phyloP scores from a whole-genome alignment of 2,113 vertebrate genomes.

The Variabilichromis moorii region DNA sequence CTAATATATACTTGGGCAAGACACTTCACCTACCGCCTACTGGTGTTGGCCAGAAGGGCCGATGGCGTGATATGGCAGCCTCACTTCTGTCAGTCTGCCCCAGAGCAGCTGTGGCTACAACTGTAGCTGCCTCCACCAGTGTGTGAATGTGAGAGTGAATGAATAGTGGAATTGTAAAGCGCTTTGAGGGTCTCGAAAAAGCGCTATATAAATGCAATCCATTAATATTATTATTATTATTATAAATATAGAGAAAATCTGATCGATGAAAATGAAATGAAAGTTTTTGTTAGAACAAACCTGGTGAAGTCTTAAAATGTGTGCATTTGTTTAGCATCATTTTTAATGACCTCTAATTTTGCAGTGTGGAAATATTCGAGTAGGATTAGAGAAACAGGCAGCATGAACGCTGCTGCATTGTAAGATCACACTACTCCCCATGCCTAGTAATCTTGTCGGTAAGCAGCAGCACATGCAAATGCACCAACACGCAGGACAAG shows the following conservation, averaged over 20 bases:
- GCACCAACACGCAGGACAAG: background rate
- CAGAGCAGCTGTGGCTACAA: background rate
- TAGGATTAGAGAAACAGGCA: background rate
- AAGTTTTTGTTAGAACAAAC: background rate
- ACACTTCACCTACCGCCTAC: rapidly evolving
- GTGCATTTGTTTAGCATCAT: background rate
- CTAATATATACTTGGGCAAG: background rate
- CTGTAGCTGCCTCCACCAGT: background rate
- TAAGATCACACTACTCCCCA: constrained; percentile 7
- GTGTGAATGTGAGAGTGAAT: background rate
- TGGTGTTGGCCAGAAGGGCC: rapidly evolving
- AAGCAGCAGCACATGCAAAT: constrained; percentile 39
- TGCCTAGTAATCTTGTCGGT: constrained; percentile 16
- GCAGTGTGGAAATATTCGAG: background rate
- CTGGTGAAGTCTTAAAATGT: background rate
- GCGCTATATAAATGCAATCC: background rate
- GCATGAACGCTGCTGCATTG: background rate
- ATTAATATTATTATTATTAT: background rate
- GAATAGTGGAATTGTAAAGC: rapidly evolving
- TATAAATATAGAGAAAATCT: background rate
- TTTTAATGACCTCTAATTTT: background rate
- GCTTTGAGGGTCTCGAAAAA: background rate
- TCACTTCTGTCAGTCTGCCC: background rate
- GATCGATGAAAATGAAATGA: background rate
- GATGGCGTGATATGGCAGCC: rapidly evolving